Evolutionary conservation across 92 coral and sea anemone species (phyloP).

Genomic region (Paragorgia papillata): DNA sequence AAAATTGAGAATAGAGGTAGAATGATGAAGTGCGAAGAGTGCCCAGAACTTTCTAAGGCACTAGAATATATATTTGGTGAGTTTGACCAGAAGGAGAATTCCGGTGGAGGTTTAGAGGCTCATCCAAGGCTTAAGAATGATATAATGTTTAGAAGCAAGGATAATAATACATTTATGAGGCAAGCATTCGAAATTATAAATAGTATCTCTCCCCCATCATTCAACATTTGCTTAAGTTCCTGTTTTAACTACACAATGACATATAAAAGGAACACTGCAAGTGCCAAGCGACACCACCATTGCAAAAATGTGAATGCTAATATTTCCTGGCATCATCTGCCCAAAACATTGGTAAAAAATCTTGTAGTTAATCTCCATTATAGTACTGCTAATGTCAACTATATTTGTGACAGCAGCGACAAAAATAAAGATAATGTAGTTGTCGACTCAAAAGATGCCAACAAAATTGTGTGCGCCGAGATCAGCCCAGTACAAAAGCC

Average conservation of each 20-base stretch:
- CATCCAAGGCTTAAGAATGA: too few relatives aligned
- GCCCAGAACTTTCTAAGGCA: slow-evolving; percentile 17
- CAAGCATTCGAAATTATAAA: slow-evolving; percentile 41
- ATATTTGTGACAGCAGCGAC: slow-evolving; percentile 10
- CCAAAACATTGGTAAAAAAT: slow-evolving; percentile 36
- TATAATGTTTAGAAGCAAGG: slow-evolving; percentile 42
- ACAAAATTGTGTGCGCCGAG: slow-evolving; percentile 40
- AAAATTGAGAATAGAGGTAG: slow-evolving; percentile 16
- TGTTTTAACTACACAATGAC: slow-evolving; percentile 45
- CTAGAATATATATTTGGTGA: slow-evolving; percentile 48
- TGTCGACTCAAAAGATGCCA: slow-evolving; percentile 37
- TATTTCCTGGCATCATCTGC: slow-evolving; percentile 34
- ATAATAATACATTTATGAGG: slow-evolving; percentile 38
- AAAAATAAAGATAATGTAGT: slow-evolving; percentile 12
- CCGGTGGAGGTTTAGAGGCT: slow-evolving; percentile 52
- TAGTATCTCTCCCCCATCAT: slow-evolving; percentile 26
- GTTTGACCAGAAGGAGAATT: slow-evolving; percentile 59
- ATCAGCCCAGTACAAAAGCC: slow-evolving; percentile 35
- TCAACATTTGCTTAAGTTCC: slow-evolving; percentile 34
- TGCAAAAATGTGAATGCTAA: slow-evolving; percentile 40
- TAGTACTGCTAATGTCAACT: slow-evolving; percentile 42
- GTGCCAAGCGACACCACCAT: slow-evolving; percentile 33
- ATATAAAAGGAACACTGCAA: slow-evolving; percentile 33
- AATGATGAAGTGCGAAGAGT: slow-evolving; percentile 31
- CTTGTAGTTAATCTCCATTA: slow-evolving; percentile 45